Evolutionary conservation across 1,140 invertebrate genomes (phyloP), one percentile per base, ranked within the genome.

Genomic region (Anastrepha ludens): DNA sequence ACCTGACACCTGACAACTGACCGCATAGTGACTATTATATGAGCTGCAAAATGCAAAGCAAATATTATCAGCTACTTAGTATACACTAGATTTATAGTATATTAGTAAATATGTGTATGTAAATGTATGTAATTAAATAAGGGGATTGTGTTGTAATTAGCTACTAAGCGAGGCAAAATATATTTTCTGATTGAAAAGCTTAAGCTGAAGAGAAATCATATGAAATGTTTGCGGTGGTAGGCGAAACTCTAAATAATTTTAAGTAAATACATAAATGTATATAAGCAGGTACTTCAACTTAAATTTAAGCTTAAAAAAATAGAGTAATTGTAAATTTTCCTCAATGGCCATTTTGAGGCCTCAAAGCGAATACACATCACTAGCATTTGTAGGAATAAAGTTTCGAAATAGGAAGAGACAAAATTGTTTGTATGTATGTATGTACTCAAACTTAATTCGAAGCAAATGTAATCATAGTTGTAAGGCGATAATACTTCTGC

Each of bases 341-440:
- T 64, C 60, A 86, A 60, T 17, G 60, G 17, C 74, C 15, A 9
- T 9, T 81, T 81, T 50, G 47, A 55, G 74, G 47, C 74, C 47
- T 39, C 29, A 60, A 86, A 86, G 85, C 85, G 85, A 62, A 86
- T 86, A 86, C 85, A 86, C 85, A 86, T 86, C 85, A 86, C 17
- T 86, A 86, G 85, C 85, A 64, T 86, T 86, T 86, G 8, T 86
- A 86, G 50, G 29, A 58, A 47, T 47, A 58, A 17, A 50, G 3
- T 81, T 50, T 39, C 41, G 39, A 9, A 17, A 17, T 58, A 59
- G 3, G 11, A 20, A n/a, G 13, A 29, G 17, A 5, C 39, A 29
- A 50, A 50, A 7, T 13, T 74, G 70, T 74, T 47, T 74, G 17
- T 67, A 67, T 8, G n/a, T 67, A 81, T 81, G 74, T 55, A 81